Evolutionary conservation across 1,140 invertebrate genomes (phyloP).

Genomic region (Steinernema feltiae): DNA sequence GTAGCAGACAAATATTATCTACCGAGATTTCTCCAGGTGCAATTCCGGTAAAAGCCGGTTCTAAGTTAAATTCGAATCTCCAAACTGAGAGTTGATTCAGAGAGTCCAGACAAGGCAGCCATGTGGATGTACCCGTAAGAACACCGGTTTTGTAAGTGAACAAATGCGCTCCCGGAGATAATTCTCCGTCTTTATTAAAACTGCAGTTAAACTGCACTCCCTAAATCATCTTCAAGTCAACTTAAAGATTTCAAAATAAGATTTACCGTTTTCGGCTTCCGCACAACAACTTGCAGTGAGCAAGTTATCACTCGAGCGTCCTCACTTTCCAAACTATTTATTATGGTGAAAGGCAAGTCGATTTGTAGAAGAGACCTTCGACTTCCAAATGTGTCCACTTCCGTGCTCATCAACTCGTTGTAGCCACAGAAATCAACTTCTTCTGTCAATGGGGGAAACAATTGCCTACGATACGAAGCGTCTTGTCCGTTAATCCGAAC

Average conservation of each 20-base stretch:
- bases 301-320: background rate
- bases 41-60: constrained; percentile 22
- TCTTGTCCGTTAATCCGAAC: background rate
- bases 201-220: constrained; percentile 33
- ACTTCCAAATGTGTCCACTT: background rate
- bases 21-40: constrained; percentile 26
- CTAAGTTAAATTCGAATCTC: constrained; percentile 24
- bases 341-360: background rate
- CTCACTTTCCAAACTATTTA: background rate
- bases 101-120: constrained; percentile 38
- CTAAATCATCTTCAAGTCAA: constrained; percentile 6
- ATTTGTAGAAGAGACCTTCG: background rate
- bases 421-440: background rate
- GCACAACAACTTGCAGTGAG: background rate
- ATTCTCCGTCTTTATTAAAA: constrained; percentile 10
- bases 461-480: background rate
- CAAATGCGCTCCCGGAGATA: constrained; percentile 28
- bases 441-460: background rate
- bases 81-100: constrained; percentile 31
- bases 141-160: constrained; percentile 30
- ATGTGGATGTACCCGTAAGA: constrained; percentile 20
- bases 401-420: background rate
- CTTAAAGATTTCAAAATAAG: background rate
- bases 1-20: constrained; percentile 15
- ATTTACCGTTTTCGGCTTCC: background rate